A percentile compares a stretch with the other conserved stretches of the same genome.
phyloP scores from a whole-genome alignment of 2,113 vertebrate genomes.

The Telmatochromis sp. region DNA sequence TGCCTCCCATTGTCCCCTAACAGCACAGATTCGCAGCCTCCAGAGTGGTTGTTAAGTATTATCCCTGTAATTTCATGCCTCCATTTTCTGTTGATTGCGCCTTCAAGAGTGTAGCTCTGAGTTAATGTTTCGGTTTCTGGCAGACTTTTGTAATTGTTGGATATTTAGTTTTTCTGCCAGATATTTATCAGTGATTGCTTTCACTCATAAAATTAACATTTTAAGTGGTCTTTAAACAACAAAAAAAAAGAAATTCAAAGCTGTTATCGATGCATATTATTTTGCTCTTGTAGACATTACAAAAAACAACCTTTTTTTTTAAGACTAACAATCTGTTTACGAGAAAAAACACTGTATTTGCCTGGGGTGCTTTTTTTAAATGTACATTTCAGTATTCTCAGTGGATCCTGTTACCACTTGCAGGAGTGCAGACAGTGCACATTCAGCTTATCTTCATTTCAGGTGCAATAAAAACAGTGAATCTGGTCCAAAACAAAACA shows the following conservation, averaged over 20 bases:
- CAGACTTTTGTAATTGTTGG: not conserved
- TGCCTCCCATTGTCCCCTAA: not conserved
- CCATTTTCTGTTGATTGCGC: constrained; percentile 19
- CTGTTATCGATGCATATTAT: not conserved
- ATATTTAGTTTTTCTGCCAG: not conserved
- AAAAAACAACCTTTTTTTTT: not conserved
- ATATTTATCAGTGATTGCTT: not conserved
- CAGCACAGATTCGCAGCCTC: constrained; percentile 10
- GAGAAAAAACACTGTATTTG: not conserved
- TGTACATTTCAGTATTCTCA: not conserved
- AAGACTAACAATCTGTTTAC: not conserved
- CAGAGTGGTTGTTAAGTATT: constrained; percentile 40
- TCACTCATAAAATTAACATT: constrained; percentile 13
- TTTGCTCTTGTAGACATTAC: not conserved
- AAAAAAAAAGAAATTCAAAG: not conserved
- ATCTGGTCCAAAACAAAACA: constrained; percentile 35
- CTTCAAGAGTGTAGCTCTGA: constrained; percentile 1
- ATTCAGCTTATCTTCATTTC: constrained; percentile 1
- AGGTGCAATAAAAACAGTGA: constrained; percentile 36
- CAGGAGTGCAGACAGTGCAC: constrained; percentile 15
- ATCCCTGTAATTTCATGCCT: constrained; percentile 38
- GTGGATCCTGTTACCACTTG: not conserved
- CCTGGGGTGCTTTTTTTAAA: not conserved
- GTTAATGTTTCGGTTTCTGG: constrained; percentile 18
- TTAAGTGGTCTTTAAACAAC: not conserved